Base-by-base conservation (phyloP, 2,888 invertebrate genomes). In the Drosophila robusta region DNA sequence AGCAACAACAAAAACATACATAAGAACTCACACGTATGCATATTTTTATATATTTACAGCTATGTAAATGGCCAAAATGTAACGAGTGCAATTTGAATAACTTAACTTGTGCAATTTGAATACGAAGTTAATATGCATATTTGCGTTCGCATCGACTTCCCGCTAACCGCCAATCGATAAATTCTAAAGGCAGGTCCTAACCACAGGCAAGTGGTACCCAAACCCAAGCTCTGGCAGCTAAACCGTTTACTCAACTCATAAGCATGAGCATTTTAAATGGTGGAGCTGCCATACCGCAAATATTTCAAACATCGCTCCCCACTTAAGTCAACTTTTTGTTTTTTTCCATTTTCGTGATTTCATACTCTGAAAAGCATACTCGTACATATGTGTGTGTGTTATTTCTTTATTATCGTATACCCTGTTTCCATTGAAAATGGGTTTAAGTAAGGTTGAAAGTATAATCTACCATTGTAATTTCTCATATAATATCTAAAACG, bases 161-260 rank as follows among this genome's bases (percentile, higher is more conserved):
- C 57, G 52, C 46, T 36, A 60, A 56, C 47, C 24, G 66, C 34
- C 73, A 83, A 83, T 83, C 83, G 86, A 83, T 83, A 82, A 79
- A 68, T 75, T 71, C 72, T 66, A 52, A 67, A 67, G 69, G 61
- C 74, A 61, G 62, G 63, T 61, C 45, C 41, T 32, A 49, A 67
- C 54, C 50, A 56, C 61, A 70, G 39, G 51, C 42, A 29, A 34
- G 38, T 44, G 9, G 26, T 12, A 12, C 58, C 42, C 16, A 22
- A 14, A 7, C 42, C 11, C 16, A 29, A 24, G 11, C 32, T 16
- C 22, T 12, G 8, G 4, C 45, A 56, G 49, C 62, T 44, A 36
- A 68, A 60, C 34, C 55, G 51, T 56, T 78, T 60, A 46, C 60
- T 56, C 54, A 49, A 39, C 36, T 57, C 39, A 44, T 76, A 61